phyloP scores from a whole-genome alignment of 2,888 invertebrate species.

The Nesidiocoris tenuis region DNA sequence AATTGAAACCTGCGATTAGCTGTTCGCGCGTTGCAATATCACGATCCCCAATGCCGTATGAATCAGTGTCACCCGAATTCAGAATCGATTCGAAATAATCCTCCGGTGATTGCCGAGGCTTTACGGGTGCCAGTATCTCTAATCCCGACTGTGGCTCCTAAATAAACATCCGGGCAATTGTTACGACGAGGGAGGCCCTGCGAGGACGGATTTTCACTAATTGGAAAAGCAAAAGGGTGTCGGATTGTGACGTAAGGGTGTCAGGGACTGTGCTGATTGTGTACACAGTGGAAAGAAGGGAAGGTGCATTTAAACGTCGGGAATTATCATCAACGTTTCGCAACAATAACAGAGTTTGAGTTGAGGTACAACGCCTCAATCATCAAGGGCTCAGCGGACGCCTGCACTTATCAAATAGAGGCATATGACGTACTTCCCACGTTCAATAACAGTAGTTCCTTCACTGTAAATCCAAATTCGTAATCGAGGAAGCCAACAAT shows the following conservation, averaged over 20 bases:
- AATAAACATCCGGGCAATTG: slow-evolving; percentile 9
- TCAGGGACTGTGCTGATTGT: background rate
- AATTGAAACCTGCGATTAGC: too few relatives aligned
- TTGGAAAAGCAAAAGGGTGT: slow-evolving; percentile 7
- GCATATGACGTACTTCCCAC: background rate
- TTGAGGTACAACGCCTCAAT: background rate
- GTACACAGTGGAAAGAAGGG: background rate
- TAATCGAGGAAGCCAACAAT: too few relatives aligned
- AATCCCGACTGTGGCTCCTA: slow-evolving; percentile 6
- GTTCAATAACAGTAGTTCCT: too few relatives aligned
- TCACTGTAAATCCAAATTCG: too few relatives aligned
- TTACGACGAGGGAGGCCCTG: background rate
- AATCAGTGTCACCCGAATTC: background rate
- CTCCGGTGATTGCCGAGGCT: background rate
- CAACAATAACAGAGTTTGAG: background rate
- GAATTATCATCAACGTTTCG: background rate
- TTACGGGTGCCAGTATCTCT: background rate
- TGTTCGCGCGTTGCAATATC: background rate
- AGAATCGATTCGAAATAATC: background rate
- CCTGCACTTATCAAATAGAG: background rate
- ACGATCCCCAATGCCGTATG: background rate
- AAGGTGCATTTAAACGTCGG: background rate
- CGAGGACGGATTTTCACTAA: background rate
- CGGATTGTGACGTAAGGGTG: slow-evolving; percentile 1
- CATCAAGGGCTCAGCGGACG: background rate